Evolutionary conservation across 2,113 vertebrate genomes (phyloP).

Genomic region (Perognathus longimembris): DNA sequence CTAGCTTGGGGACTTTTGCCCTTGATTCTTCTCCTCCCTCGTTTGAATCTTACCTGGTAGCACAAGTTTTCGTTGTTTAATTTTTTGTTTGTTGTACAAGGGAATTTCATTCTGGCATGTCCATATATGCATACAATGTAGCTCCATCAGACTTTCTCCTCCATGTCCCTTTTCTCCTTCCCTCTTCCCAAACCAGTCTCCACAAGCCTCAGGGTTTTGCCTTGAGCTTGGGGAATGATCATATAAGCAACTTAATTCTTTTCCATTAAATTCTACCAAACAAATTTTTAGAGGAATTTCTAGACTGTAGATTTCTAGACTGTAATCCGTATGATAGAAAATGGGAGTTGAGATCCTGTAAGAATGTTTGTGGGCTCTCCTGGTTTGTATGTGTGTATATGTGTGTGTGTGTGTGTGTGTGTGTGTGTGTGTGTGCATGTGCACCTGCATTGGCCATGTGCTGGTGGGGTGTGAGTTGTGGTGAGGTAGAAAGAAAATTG

Average conservation of each 20-base stretch:
- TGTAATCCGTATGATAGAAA: neutral
- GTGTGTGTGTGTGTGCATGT: no score
- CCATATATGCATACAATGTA: no score
- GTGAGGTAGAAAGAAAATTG: neutral
- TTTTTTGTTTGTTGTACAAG: no score
- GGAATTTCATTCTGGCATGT: no score
- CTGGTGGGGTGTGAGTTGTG: no score
- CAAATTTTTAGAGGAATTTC: neutral
- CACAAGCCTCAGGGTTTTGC: neutral
- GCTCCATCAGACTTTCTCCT: no score
- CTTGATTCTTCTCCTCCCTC: neutral
- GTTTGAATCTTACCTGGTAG: neutral
- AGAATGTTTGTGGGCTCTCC: neutral
- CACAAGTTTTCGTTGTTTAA: no score
- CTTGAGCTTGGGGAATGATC: neutral
- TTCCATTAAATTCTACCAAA: neutral
- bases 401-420: neutral
- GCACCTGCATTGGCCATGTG: neutral
- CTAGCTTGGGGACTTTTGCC: accelerated
- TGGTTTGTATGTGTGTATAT: neutral
- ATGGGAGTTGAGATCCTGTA: neutral
- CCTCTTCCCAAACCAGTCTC: no score
- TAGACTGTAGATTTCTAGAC: conserved; percentile 3
- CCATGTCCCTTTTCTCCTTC: no score
- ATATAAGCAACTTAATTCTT: neutral